These are phyloP conservation scores for Thalassarche chlororhynchos DNA, from an alignment of 2,113 vertebrate species.

Conservation along the genomic window DNA sequence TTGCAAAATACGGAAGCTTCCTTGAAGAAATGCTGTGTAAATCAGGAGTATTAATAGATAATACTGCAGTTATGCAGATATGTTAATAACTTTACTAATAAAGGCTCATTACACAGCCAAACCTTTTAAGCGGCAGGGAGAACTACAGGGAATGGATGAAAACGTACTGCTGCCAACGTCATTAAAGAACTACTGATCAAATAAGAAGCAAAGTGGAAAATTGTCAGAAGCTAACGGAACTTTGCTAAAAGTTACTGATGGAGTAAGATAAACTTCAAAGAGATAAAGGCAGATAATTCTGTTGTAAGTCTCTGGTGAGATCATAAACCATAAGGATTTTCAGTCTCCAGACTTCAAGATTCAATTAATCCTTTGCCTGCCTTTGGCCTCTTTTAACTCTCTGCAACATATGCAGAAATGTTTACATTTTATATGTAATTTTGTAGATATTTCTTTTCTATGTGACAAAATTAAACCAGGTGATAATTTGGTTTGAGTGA, in stretches of 20 bases:
- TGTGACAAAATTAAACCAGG: neutral
- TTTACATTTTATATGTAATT: neutral
- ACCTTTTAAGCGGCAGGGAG: neutral
- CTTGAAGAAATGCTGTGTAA: neutral
- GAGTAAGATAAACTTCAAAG: conserved; percentile 23
- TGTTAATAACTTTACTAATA: neutral
- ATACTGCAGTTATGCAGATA: neutral
- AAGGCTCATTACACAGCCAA: neutral
- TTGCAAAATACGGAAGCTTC: neutral
- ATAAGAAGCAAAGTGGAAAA: neutral
- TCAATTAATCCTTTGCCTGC: neutral
- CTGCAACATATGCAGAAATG: neutral
- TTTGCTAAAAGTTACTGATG: neutral
- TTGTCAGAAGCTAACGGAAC: neutral
- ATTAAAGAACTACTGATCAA: neutral
- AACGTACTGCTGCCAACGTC: neutral
- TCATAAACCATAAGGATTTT: neutral
- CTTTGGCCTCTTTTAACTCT: neutral
- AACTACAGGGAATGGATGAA: neutral
- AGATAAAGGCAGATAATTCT: neutral
- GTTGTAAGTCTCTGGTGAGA: neutral
- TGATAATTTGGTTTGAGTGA: neutral
- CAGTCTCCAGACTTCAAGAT: neutral
- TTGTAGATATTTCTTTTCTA: neutral
- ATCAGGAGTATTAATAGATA: neutral